Conservation (phyloP, 2,888 invertebrate species). For the Anticlea derivata region DNA sequence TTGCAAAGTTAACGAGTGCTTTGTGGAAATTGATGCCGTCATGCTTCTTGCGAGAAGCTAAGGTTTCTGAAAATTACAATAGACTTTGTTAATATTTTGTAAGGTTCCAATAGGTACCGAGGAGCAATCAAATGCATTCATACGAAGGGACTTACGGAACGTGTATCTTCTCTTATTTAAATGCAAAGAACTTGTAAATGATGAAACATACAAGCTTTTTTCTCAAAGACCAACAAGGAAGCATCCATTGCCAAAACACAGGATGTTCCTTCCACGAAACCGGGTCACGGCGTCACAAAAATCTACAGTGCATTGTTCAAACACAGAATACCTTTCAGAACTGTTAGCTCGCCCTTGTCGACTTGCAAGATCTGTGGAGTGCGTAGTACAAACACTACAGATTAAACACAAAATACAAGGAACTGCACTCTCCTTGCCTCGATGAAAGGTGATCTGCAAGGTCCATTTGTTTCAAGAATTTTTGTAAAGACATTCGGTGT, state of each 20-base stretch:
- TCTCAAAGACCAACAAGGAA: background rate
- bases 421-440: conserved; percentile 62
- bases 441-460: conserved; percentile 23
- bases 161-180: no score
- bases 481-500: conserved; percentile 10
- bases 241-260: background rate
- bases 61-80: conserved; percentile 6
- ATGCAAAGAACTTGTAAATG: no score
- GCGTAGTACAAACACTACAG: conserved; percentile 20
- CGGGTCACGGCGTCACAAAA: conserved; percentile 47
- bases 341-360: conserved; percentile 51
- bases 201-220: no score
- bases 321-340: conserved; percentile 48
- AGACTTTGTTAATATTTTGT: conserved; percentile 15
- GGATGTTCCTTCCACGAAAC: background rate
- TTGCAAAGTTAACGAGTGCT: conserved; percentile 15
- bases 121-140: no score
- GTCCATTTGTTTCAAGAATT: conserved; percentile 18
- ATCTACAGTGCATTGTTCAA: conserved; percentile 46
- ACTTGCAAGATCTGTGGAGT: conserved; percentile 11
- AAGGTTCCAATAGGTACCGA: background rate
- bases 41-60: conserved; percentile 3
- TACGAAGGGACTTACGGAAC: no score
- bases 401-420: conserved; percentile 51
- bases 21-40: conserved; percentile 17